Evolutionary conservation across 2,113 vertebrate species (phyloP).

Genomic region (Nothocercus julius): DNA sequence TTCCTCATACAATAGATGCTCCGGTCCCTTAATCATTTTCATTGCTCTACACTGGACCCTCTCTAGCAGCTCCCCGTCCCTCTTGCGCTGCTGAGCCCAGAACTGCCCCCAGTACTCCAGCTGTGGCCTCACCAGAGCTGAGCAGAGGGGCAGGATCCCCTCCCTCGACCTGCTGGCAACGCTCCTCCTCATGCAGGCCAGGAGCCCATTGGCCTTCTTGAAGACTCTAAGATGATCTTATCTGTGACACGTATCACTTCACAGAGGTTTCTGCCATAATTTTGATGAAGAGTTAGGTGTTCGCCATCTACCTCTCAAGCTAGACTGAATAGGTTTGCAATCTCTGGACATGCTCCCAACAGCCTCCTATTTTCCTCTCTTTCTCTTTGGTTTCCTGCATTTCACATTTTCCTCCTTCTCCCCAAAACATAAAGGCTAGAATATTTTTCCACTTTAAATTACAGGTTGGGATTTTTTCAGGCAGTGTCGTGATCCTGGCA

Average conservation of each 20-base stretch:
- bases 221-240: not conserved
- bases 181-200: too few species aligned
- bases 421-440: not conserved
- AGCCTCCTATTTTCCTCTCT: not conserved
- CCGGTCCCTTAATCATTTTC: too few species aligned
- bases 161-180: too few species aligned
- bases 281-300: not conserved
- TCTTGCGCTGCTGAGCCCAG: too few species aligned
- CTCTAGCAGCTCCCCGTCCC: too few species aligned
- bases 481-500: not conserved
- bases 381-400: not conserved
- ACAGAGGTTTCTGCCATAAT: not conserved
- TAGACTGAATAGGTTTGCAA: not conserved
- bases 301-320: not conserved
- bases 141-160: too few species aligned
- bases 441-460: not conserved
- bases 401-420: not conserved
- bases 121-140: too few species aligned
- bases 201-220: too few species aligned
- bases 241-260: not conserved
- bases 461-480: not conserved
- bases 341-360: not conserved
- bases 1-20: too few species aligned
- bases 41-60: too few species aligned
- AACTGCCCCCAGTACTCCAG: too few species aligned